Conservation (phyloP, 2,888 invertebrate species). For the Psylliodes chrysocephalus region DNA sequence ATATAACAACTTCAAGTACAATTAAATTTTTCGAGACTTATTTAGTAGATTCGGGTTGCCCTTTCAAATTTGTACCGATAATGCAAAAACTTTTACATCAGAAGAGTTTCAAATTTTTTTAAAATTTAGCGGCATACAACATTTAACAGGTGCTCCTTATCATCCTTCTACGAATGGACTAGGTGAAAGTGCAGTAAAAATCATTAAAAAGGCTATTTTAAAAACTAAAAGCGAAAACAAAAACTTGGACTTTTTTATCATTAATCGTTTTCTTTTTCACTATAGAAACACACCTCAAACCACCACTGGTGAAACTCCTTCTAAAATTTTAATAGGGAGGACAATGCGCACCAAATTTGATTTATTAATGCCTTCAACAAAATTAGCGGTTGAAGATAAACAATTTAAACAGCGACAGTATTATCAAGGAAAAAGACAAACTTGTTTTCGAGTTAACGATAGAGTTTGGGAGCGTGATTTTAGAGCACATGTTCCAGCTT, state of each 20-base stretch:
- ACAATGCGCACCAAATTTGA: slow-evolving; percentile 8
- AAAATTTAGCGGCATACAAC: too few relatives aligned
- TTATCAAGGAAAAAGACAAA: background rate
- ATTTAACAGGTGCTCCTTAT: too few relatives aligned
- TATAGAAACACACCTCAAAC: slow-evolving; percentile 7
- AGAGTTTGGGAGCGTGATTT: background rate
- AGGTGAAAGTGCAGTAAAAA: background rate
- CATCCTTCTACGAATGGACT: background rate
- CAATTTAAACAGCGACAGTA: background rate
- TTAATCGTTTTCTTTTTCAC: too few relatives aligned
- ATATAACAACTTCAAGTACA: too few relatives aligned
- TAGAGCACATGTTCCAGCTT: background rate
- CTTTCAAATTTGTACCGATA: too few relatives aligned
- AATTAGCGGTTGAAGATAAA: background rate
- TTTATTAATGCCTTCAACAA: slow-evolving; percentile 1
- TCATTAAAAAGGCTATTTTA: background rate
- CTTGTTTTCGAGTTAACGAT: background rate
- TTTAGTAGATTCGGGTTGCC: slow-evolving; percentile 30
- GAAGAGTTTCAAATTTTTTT: slow-evolving; percentile 3
- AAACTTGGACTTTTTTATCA: too few relatives aligned
- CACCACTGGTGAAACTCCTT: slow-evolving; percentile 4
- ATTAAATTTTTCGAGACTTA: slow-evolving; percentile 20
- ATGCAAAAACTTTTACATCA: background rate
- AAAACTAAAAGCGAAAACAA: too few relatives aligned
- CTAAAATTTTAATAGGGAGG: too few relatives aligned